Conservation (phyloP, 1,140 invertebrate genomes). For the Drosophila arizonae region DNA sequence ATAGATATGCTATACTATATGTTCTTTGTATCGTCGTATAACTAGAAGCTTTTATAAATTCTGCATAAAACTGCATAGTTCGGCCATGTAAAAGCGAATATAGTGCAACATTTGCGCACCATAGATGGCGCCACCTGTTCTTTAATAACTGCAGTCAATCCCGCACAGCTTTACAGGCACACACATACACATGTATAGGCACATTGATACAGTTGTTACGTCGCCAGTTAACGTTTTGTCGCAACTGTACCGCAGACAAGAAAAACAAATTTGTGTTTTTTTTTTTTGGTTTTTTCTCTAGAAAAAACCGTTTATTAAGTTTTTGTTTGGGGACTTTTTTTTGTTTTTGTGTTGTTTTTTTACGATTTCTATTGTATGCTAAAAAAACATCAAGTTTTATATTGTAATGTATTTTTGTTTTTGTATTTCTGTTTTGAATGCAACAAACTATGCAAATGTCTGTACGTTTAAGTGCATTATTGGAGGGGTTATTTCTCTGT, state of each 20-base stretch:
- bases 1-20: not conserved
- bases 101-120: not conserved
- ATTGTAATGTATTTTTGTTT: not conserved
- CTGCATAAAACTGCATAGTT: not conserved
- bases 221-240: conserved; percentile 21
- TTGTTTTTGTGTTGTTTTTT: conserved; percentile 33
- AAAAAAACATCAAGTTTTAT: conserved; percentile 21
- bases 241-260: conserved; percentile 31
- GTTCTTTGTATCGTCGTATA: not conserved
- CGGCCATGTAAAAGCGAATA: not conserved
- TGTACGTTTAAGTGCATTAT: conserved; percentile 12
- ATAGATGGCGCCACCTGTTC: conserved; percentile 28
- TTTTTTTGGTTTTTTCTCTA: conserved; percentile 73
- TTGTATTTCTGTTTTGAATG: conserved; percentile 27
- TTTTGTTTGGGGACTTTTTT: conserved; percentile 30
- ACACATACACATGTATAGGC: not conserved
- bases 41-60: not conserved
- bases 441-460: conserved; percentile 31
- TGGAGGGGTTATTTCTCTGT: conserved; percentile 33
- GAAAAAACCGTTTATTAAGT: conserved; percentile 73
- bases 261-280: conserved; percentile 25
- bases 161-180: conserved; percentile 17
- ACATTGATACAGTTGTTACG: not conserved
- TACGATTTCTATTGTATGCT: conserved; percentile 46
- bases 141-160: conserved; percentile 16